Evolutionary conservation across 2,113 vertebrate genomes (phyloP), one percentile per base, ranked within the genome.

Genomic region (Epinephelus moara): DNA sequence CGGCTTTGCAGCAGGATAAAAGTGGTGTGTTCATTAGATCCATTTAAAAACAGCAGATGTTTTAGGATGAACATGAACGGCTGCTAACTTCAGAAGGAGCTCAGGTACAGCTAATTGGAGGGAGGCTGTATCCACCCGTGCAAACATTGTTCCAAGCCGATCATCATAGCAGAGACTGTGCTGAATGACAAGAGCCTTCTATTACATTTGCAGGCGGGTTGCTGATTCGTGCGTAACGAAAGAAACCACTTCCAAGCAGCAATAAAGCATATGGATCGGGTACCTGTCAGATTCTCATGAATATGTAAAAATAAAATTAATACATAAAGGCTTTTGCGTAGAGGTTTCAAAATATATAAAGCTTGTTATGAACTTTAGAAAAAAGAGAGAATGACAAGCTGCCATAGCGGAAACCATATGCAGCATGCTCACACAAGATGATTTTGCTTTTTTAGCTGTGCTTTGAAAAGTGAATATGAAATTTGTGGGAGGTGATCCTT

Each of bases 401-500:
- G 60, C 25, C 33, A 25, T 6, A 5, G 37, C 17, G 3, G 42
- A 52, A 70, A 70, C 23, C 60, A 2, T 49, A 9, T 45, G 74
- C 62, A 82, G 42, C 57, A 56, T 71, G 53, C 49, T 79, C 60
- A 49, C 49, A 64, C 62, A 63, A 50, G 78, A 55, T 74, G 23
- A 64, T 40, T 77, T 42, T 63, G n/a, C 63, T 62, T 64, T 17
- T 42, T 59, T 56, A 55, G 67, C 64, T 47, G 40, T 1, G 59
- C 50, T 85, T 82, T 82, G 62, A 70, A 77, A 72, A 73, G 27
- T 52, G 25, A 60, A 50, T 47, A 60, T 63, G 49, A 73, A 73
- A 82, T 68, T 86, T 80, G 72, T 71, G 55, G 71, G 66, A 85
- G 74, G 64, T 23, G 21, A 74, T 78, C 59, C 53, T 75, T 68